Percentiles rank a stretch among this genome's conserved stretches.
These are phyloP conservation scores for Carassius gibelio DNA, from an alignment of 2,113 vertebrate species.

Conservation along the genomic window DNA sequence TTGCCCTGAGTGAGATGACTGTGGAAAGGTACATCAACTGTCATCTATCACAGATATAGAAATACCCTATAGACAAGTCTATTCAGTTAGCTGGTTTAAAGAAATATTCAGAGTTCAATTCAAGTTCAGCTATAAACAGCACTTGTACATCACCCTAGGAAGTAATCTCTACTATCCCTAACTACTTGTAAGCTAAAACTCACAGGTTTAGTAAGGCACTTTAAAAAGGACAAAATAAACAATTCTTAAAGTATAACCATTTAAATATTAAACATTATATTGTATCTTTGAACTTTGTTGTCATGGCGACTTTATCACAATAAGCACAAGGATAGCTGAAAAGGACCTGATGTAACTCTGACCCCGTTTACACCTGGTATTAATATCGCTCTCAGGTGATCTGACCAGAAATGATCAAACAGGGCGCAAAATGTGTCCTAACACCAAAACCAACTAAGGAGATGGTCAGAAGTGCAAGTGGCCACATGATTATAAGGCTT, in stretches of 20 bases:
- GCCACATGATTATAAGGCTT: neutral
- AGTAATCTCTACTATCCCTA: neutral
- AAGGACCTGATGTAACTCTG: neutral
- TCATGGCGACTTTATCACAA: neutral
- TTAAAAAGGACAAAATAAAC: neutral
- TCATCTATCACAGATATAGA: neutral
- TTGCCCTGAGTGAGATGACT: neutral
- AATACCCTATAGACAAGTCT: neutral
- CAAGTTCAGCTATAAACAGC: neutral
- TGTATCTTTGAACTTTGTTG: neutral
- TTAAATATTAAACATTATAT: neutral
- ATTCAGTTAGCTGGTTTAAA: neutral
- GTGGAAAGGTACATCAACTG: slow-evolving; percentile 5
- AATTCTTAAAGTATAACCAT: neutral
- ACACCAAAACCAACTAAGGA: neutral
- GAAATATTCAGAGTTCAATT: neutral
- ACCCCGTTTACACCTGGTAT: neutral
- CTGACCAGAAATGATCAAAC: neutral
- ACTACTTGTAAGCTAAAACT: neutral
- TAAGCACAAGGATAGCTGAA: neutral
- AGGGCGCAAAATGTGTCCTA: neutral
- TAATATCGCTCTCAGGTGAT: neutral
- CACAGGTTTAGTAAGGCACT: neutral
- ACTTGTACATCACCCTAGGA: neutral
- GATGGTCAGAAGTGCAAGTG: neutral